Conservation (phyloP, 2,113 vertebrate species). For the Podarcis raffonei region DNA sequence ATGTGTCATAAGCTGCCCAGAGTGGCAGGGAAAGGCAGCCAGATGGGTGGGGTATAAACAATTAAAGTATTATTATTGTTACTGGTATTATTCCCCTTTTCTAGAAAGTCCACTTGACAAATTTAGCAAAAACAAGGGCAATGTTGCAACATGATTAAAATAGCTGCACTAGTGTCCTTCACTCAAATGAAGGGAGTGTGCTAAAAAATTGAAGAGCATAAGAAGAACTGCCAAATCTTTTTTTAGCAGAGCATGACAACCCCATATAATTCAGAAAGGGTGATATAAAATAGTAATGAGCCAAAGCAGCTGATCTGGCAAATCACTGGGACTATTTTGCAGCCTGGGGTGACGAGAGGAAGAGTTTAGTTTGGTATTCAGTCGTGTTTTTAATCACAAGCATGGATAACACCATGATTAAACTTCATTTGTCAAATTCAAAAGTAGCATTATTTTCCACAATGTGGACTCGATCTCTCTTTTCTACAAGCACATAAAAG, state of each 20-base stretch:
- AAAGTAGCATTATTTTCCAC: neutral
- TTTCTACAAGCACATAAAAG: conserved; percentile 6
- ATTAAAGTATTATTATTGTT: too few species aligned
- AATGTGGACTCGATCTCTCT: conserved; percentile 9
- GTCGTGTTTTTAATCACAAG: neutral
- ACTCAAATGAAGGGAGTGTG: conserved; percentile 34
- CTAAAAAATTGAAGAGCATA: conserved; percentile 48
- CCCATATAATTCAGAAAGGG: conserved; percentile 13
- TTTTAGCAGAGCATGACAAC: conserved; percentile 34
- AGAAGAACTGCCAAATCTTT: conserved; percentile 48
- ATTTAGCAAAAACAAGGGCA: conserved; percentile 35
- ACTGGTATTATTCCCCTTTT: neutral
- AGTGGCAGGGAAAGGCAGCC: too few species aligned
- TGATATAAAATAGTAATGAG: conserved; percentile 1
- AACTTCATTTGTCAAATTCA: neutral
- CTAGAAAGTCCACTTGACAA: conserved; percentile 17
- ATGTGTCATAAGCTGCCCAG: too few species aligned
- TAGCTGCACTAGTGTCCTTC: conserved; percentile 40
- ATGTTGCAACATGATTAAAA: neutral
- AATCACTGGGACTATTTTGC: conserved; percentile 16
- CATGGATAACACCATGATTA: neutral
- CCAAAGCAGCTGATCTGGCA: conserved; percentile 16
- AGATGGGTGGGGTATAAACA: too few species aligned
- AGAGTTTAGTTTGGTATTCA: neutral
- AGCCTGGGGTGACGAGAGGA: neutral